Evolutionary conservation across 2,888 invertebrate genomes (phyloP), one percentile per base, ranked within the genome.

Genomic region (Brachyptera putata): DNA sequence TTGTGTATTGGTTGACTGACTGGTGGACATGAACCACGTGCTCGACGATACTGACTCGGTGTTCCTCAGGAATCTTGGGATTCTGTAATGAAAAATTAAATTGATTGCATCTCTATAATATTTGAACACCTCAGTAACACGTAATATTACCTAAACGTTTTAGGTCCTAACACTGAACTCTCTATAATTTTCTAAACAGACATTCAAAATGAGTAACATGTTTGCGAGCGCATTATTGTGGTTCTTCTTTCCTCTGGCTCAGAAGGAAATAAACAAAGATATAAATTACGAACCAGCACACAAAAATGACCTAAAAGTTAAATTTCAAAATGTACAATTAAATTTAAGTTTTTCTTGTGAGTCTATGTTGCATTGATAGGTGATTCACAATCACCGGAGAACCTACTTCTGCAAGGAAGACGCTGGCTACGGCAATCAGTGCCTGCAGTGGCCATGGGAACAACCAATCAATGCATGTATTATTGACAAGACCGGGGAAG

Each of bases 381-480:
- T n/a, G n/a, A n/a, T n/a, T n/a, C n/a, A n/a, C n/a, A n/a, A n/a
- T n/a, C n/a, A n/a, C n/a, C n/a, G 77, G 83, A 74, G 79, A 22
- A 53, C 34, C 18, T 18, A 89, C 85, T 66, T 94, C 87, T 67
- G 87, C 83, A 0, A 95, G 78, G 69, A 86, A 91, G 1, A 90
- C 87, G 60, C 87, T 87, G 0, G 95, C 95, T 0, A 95, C 94
- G 0, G 94, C 91, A 58, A 86, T 78, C 50, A 95, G 73, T 0
- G 95, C 95, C 72, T 95, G 91, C 65, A 87, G 82, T 0, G 95
- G 94, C 95, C 95, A 95, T 0, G 94, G 87, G 74, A 91, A 93
- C 72, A 94, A 85, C 95, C 95, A 95, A 74, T 95, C 93, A 65
- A 95, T 93, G 37, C 89, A 91, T 0, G 93, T 91, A 71, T 91